A percentile compares a stretch with the other conserved stretches of the same genome.
Conservation (phyloP, 2,888 invertebrate genomes). For the Ypsolopha scabrella region DNA sequence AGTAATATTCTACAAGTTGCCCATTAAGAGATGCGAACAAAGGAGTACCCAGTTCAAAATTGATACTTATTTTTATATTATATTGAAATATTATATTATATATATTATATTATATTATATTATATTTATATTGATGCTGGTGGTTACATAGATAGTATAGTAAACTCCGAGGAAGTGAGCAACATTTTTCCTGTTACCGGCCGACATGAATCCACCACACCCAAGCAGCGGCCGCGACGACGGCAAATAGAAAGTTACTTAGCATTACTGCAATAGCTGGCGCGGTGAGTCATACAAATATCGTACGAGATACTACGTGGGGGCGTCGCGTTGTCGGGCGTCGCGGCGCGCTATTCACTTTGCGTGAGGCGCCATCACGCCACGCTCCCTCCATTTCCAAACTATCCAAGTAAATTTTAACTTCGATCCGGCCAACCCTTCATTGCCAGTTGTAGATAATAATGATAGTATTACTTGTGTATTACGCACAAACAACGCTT, state of each 20-base stretch:
- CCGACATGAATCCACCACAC: too few relatives aligned
- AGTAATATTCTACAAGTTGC: too few relatives aligned
- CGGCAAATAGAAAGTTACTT: neutral
- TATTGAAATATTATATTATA: too few relatives aligned
- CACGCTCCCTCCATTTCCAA: neutral
- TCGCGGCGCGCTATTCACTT: neutral
- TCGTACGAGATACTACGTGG: constrained; percentile 9
- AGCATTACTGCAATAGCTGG: neutral
- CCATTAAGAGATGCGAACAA: too few relatives aligned
- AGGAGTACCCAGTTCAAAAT: too few relatives aligned
- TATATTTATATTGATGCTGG: too few relatives aligned
- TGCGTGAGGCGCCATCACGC: constrained; percentile 6
- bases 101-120: too few relatives aligned
- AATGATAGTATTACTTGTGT: neutral
- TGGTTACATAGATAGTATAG: neutral
- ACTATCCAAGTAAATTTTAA: neutral
- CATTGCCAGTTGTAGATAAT: neutral
- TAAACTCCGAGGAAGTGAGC: neutral
- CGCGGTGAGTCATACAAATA: neutral
- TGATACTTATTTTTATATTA: too few relatives aligned
- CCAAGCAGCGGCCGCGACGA: neutral
- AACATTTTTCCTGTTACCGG: neutral
- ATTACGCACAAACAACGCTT: neutral
- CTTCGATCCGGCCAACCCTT: neutral
- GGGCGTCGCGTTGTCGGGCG: constrained; percentile 15